These are phyloP conservation scores for Lerista edwardsae DNA, from an alignment of 2,797 vertebrate genomes.

Conservation along the genomic window DNA sequence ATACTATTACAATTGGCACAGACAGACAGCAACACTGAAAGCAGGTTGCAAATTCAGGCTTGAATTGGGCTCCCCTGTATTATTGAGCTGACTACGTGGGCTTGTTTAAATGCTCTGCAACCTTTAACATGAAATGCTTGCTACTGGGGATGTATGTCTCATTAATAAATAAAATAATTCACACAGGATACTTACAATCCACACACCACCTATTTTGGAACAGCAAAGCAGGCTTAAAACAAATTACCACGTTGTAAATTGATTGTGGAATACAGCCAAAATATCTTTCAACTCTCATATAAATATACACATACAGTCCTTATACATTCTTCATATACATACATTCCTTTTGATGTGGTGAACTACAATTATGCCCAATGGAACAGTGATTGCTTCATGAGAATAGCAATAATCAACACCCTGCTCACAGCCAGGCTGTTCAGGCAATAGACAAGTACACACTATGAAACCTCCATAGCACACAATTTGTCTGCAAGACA, in stretches of 20 bases:
- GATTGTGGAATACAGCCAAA: rapidly evolving
- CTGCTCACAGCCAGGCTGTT: rapidly evolving
- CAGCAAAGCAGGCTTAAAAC: background rate
- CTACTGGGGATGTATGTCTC: background rate
- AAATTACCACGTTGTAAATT: background rate
- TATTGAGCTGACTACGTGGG: background rate
- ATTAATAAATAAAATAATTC: background rate
- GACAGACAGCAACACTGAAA: background rate
- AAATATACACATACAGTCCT: too few relatives aligned
- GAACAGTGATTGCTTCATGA: background rate
- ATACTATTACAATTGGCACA: background rate
- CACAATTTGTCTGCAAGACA: background rate
- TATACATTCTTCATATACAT: rapidly evolving
- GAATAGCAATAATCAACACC: background rate
- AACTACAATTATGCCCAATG: background rate
- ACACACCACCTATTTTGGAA: background rate
- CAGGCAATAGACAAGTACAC: rapidly evolving
- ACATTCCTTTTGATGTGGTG: rapidly evolving
- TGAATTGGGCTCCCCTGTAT: background rate
- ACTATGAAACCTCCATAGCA: rapidly evolving
- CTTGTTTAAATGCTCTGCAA: background rate
- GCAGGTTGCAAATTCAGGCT: background rate
- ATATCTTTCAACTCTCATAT: background rate
- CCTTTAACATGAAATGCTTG: background rate
- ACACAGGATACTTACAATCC: background rate